These are phyloP conservation scores for Pseudopleuronectes americanus DNA, from an alignment of 2,797 vertebrate genomes.

Conservation along the genomic window DNA sequence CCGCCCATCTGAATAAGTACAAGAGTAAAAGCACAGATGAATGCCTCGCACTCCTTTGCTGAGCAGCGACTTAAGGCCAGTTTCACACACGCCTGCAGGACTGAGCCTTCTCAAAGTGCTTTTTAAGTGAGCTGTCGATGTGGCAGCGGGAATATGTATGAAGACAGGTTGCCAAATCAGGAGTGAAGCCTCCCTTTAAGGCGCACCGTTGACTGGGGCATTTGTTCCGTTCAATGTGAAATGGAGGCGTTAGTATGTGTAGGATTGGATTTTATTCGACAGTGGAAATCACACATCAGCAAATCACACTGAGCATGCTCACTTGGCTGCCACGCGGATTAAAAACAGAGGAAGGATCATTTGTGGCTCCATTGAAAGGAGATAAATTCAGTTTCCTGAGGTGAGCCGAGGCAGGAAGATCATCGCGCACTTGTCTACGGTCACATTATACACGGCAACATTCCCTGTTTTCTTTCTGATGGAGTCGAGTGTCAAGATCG, in stretches of 20 bases:
- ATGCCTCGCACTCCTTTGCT: slow-evolving; percentile 62
- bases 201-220: slow-evolving; percentile 37
- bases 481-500: slow-evolving; percentile 86
- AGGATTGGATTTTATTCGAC: slow-evolving; percentile 37
- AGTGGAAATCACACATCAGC: slow-evolving; percentile 20
- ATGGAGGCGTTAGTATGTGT: slow-evolving; percentile 20
- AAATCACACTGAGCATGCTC: slow-evolving; percentile 21
- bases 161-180: slow-evolving; percentile 49
- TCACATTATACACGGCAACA: slow-evolving; percentile 74
- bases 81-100: slow-evolving; percentile 42
- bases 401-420: slow-evolving; percentile 43
- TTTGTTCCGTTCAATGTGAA: slow-evolving; percentile 27
- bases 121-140: slow-evolving; percentile 63
- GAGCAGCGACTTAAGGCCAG: slow-evolving; percentile 62
- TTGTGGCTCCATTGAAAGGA: slow-evolving; percentile 22
- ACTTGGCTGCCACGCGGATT: not conserved
- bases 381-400: slow-evolving; percentile 48
- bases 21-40: slow-evolving; percentile 65
- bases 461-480: slow-evolving; percentile 80
- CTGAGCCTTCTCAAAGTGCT: slow-evolving; percentile 56
- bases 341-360: slow-evolving; percentile 2
- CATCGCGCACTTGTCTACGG: slow-evolving; percentile 55
- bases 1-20: slow-evolving; percentile 74
- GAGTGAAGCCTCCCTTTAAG: slow-evolving; percentile 33
- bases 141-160: slow-evolving; percentile 36